Evolutionary conservation across 1,140 invertebrate species (phyloP).

Genomic region (Lepidurus apus): DNA sequence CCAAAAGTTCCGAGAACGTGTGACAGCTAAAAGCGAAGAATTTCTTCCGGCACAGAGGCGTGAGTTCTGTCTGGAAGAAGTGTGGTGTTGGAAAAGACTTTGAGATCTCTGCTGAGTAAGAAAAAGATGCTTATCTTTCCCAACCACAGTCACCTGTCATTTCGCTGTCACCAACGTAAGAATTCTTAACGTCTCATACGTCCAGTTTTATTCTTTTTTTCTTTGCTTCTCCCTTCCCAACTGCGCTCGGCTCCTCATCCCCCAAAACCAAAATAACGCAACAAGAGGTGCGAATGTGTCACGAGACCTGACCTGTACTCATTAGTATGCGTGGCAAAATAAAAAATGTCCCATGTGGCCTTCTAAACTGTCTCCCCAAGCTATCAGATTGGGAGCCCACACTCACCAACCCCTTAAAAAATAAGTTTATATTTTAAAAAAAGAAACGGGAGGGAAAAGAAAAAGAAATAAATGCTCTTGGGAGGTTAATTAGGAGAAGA

Average conservation of each 20-base stretch:
- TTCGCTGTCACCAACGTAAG: constrained; percentile 12
- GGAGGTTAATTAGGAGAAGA: background rate
- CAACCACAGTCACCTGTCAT: background rate
- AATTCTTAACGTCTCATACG: background rate
- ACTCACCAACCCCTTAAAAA: constrained; percentile 1
- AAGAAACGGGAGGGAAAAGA: background rate
- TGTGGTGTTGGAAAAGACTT: background rate
- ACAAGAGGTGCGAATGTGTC: constrained; percentile 21
- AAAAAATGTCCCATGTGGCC: constrained; percentile 15
- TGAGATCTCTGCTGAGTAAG: background rate
- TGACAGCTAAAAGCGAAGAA: background rate
- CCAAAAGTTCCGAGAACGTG: background rate
- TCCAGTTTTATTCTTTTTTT: background rate
- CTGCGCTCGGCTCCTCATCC: background rate
- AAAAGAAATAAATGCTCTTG: background rate
- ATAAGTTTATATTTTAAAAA: background rate
- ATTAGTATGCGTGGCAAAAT: background rate
- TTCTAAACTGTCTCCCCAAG: background rate
- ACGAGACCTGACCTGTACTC: constrained; percentile 23
- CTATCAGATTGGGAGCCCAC: background rate
- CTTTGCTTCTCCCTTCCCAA: background rate
- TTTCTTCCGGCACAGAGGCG: background rate
- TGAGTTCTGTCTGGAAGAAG: background rate
- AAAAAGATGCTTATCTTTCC: background rate
- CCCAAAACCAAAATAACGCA: background rate